These are phyloP conservation scores for Donacobius atricapilla DNA, from an alignment of 2,113 vertebrate genomes.

Conservation along the genomic window DNA sequence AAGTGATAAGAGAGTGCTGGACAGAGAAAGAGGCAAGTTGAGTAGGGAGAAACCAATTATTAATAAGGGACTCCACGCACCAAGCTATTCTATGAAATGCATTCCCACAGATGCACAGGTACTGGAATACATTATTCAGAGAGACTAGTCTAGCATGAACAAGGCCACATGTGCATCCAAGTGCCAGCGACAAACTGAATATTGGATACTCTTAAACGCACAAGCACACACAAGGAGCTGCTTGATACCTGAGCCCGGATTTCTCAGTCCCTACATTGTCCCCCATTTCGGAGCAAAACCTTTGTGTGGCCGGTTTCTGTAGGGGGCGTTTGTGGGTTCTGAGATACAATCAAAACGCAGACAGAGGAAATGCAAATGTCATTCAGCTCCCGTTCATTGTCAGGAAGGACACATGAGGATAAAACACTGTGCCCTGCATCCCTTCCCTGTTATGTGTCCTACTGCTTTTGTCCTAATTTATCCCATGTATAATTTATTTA, in stretches of 20 bases:
- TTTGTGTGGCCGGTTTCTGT: conserved; percentile 72
- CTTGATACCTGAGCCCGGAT: conserved; percentile 50
- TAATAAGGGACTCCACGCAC: not conserved
- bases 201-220: not conserved
- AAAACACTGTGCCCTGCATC: conserved; percentile 57
- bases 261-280: conserved; percentile 29
- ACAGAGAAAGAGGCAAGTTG: not conserved
- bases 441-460: conserved; percentile 38
- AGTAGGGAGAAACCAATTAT: not conserved
- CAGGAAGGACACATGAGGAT: conserved; percentile 72
- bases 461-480: conserved; percentile 75
- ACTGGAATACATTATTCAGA: conserved; percentile 5
- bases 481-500: conserved; percentile 74
- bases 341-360: conserved; percentile 60
- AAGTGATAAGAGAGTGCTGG: not conserved
- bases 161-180: not conserved
- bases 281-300: conserved; percentile 54
- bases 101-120: conserved; percentile 33
- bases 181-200: not conserved
- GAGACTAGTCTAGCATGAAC: not conserved
- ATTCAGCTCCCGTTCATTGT: conserved; percentile 74
- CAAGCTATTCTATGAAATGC: not conserved
- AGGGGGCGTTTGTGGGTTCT: conserved; percentile 54
- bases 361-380: conserved; percentile 77
- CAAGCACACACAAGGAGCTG: not conserved